These are phyloP conservation scores for Eupithecia subumbrata DNA, from an alignment of 2,888 invertebrate species.

Conservation along the genomic window DNA sequence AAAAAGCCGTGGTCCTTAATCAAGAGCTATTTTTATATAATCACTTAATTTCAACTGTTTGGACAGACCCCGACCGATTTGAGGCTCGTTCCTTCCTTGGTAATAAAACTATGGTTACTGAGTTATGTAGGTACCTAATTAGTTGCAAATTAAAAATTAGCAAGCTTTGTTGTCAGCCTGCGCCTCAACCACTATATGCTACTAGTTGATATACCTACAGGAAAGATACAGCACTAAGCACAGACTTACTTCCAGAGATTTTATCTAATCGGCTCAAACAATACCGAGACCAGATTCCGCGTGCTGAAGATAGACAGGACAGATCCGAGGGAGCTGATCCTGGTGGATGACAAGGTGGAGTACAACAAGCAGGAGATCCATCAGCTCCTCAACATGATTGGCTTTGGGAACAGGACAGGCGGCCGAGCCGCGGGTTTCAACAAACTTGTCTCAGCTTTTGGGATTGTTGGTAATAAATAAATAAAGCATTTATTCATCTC, in stretches of 20 bases:
- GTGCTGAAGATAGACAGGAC: constrained; percentile 97
- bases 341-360: constrained; percentile 96
- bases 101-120: background rate
- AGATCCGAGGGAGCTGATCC: constrained; percentile 90
- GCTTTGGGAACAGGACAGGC: constrained; percentile 81
- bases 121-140: background rate
- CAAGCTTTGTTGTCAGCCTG: background rate
- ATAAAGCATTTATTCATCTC: background rate
- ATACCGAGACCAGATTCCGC: constrained; percentile 94
- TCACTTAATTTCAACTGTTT: background rate
- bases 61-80: background rate
- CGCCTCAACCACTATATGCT: background rate
- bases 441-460: constrained; percentile 95
- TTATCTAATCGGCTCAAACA: constrained; percentile 98
- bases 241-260: constrained; percentile 86
- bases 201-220: background rate
- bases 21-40: background rate
- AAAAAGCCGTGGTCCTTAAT: background rate
- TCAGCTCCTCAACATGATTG: constrained; percentile 90
- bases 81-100: background rate
- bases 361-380: constrained; percentile 94
- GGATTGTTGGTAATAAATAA: constrained; percentile 90
- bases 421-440: constrained; percentile 86
- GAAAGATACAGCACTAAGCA: background rate
- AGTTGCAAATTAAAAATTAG: background rate